A percentile compares a stretch with the other conserved stretches of the same genome.
Evolutionary conservation across 2,888 invertebrate genomes (phyloP).

Genomic region (Hydrotaea diabolus): DNA sequence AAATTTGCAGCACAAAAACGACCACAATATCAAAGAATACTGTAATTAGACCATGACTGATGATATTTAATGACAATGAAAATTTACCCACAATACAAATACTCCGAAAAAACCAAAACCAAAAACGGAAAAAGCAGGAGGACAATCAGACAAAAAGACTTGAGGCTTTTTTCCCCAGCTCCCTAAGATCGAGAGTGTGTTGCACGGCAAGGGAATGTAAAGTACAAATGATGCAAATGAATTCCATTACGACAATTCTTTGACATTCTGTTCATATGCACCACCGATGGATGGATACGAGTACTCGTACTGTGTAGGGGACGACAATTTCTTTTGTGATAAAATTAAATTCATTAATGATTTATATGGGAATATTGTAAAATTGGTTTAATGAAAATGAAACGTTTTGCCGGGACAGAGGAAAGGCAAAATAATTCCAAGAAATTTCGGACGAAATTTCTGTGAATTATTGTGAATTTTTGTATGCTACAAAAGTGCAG

Average conservation of each 20-base stretch:
- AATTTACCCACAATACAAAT: conserved; percentile 42
- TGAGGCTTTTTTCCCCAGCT: not conserved
- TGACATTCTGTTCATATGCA: not conserved
- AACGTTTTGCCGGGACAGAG: not conserved
- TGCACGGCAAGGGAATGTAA: not conserved
- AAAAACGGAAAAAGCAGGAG: conserved; percentile 21
- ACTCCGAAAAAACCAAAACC: conserved; percentile 3
- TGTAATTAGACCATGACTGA: conserved; percentile 78
- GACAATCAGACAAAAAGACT: conserved; percentile 29
- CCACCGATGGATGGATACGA: too few species aligned
- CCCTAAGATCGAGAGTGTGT: not conserved
- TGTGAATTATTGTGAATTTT: not conserved
- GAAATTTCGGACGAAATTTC: conserved; percentile 27
- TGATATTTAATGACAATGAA: conserved; percentile 67
- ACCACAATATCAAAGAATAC: conserved; percentile 50
- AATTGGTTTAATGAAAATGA: conserved; percentile 46
- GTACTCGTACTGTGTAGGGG: not conserved
- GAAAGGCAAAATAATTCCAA: conserved; percentile 48
- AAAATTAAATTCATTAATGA: conserved; percentile 53
- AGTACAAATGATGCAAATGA: conserved; percentile 21
- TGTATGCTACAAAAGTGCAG: not conserved
- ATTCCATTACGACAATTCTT: conserved; percentile 33
- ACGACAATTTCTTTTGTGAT: conserved; percentile 34
- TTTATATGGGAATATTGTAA: conserved; percentile 62
- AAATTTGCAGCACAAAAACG: conserved; percentile 27